Evolutionary conservation across 2,797 vertebrate genomes (phyloP), one percentile per base, ranked within the genome.

Genomic region (Acrossocheilus fasciatus): DNA sequence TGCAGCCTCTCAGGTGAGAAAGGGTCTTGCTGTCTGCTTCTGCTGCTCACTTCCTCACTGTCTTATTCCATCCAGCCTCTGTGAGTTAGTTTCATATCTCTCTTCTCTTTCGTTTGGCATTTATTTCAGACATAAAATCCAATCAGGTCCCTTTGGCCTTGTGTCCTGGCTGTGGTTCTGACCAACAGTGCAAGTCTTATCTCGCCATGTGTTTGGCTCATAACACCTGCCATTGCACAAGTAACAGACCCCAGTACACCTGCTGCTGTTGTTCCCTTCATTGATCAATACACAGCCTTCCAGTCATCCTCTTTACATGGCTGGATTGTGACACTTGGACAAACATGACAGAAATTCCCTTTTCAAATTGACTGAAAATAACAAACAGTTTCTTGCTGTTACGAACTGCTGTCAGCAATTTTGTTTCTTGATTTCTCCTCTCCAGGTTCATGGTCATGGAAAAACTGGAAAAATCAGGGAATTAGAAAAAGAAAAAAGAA

Each of bases 91-190:
- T 87, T 85, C 72, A 72, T 79, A 81, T 89, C 79, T 77, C 41
- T 59, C n/a, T 23, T 88, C 70, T 83, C 36, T 72, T 87, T 88
- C 39, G 26, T 84, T 73, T 82, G 66, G 6, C 75, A 81, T 89
- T 90, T 90, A 69, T 89, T 90, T 83, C 78, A 78, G 86, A 86
- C 75, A 68, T 50, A 72, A 74, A 90, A 89, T 90, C 87, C 86
- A 90, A 87, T 90, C 81, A 77, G 64, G 54, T 70, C 85, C 83
- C 81, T 75, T 85, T 89, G 87, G 88, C 88, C 83, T 84, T 73
- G n/a, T 81, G 84, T 83, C 79, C 86, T 87, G 85, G 81, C 81
- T 86, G 41, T 69, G 84, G 82, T 89, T 89, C 83, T 69, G 81
- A 82, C 86, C 34, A 69, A 6, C 20, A 54, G 75, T 74, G 76